Percentiles rank a stretch among this genome's conserved stretches.
Evolutionary conservation across 2,888 invertebrate species (phyloP).

Genomic region (Aquatica leii): DNA sequence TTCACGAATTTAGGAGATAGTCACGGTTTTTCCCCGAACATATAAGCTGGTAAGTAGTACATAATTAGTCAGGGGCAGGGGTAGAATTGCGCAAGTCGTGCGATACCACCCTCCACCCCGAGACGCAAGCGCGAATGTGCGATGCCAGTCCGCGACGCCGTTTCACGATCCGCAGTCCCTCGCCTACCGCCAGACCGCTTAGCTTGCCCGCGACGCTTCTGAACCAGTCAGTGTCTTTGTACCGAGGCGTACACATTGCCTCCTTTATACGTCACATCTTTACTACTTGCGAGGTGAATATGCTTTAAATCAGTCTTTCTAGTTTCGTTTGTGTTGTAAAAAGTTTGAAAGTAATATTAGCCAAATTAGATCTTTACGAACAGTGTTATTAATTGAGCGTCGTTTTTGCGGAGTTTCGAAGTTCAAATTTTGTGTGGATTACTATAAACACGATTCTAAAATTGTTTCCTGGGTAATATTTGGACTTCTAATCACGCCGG

Average conservation of each 20-base stretch:
- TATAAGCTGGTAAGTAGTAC: constrained; percentile 38
- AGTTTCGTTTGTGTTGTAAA: constrained; percentile 28
- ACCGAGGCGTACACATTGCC: constrained; percentile 58
- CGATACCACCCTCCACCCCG: constrained; percentile 41
- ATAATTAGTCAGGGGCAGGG: constrained; percentile 41
- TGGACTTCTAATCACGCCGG: constrained; percentile 18
- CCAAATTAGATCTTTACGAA: background rate
- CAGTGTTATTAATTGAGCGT: constrained; percentile 15
- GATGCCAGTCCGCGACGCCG: constrained; percentile 56
- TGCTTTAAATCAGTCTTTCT: constrained; percentile 34
- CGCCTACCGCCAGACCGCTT: constrained; percentile 63
- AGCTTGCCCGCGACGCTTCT: constrained; percentile 61
- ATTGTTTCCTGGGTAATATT: constrained; percentile 17
- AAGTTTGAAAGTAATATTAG: constrained; percentile 18
- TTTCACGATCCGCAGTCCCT: constrained; percentile 61
- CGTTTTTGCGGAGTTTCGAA: constrained; percentile 21
- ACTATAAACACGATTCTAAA: constrained; percentile 16
- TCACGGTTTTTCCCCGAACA: constrained; percentile 38
- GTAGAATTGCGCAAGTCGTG: constrained; percentile 57
- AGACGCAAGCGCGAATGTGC: constrained; percentile 45
- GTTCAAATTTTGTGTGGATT: constrained; percentile 28
- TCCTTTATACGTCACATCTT: constrained; percentile 35
- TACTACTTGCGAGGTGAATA: constrained; percentile 39
- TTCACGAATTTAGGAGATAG: constrained; percentile 26
- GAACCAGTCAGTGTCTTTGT: constrained; percentile 60